phyloP scores from a whole-genome alignment of 2,797 vertebrate species.

The Enteromius unitaeniatus region DNA sequence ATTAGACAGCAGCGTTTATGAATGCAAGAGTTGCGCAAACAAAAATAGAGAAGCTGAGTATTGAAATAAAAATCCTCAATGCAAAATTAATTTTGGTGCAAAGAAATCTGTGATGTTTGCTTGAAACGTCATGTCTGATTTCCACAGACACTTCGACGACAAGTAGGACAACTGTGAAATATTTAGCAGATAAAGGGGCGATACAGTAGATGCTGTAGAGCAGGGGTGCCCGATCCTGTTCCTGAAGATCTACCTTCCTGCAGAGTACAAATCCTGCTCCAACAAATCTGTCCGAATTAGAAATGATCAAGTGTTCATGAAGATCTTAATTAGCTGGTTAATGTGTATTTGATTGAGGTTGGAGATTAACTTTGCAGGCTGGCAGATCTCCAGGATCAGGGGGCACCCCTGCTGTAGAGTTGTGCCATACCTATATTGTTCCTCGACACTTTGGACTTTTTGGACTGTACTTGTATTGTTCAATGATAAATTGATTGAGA shows the following conservation, averaged over 20 bases:
- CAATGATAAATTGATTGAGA: too few relatives aligned
- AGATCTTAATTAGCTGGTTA: conserved; percentile 6
- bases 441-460: background rate
- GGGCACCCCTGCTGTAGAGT: background rate
- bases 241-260: background rate
- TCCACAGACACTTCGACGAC: background rate
- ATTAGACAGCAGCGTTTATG: conserved; percentile 66
- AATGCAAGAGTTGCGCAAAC: conserved; percentile 61
- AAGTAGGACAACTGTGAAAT: conserved; percentile 27
- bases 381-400: background rate
- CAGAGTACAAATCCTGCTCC: background rate
- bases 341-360: background rate
- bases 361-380: background rate
- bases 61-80: conserved; percentile 60
- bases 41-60: conserved; percentile 30
- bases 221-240: background rate
- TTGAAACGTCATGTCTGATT: conserved; percentile 16
- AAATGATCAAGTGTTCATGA: background rate
- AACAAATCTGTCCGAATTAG: background rate
- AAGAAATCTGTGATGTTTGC: conserved; percentile 19
- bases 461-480: background rate
- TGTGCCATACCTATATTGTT: background rate
- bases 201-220: background rate
- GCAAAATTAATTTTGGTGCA: conserved; percentile 4
- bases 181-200: conserved; percentile 10